Evolutionary conservation across 2,113 vertebrate species (phyloP), one percentile per base, ranked within the genome.

Genomic region (Myotis davidii): DNA sequence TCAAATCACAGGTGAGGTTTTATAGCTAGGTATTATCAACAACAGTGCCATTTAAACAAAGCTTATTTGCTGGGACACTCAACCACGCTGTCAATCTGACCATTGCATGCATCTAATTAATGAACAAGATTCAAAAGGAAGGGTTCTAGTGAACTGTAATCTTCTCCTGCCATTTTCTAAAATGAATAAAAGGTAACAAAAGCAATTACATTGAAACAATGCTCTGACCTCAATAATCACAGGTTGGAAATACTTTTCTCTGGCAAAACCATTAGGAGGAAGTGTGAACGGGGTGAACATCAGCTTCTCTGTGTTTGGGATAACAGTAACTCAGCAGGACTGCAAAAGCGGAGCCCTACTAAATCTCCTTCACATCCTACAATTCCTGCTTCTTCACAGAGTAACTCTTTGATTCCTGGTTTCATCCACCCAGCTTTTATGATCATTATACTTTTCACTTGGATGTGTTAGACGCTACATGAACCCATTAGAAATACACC

Each of bases 131-230:
- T 25, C 65, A 13, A 48, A 48, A 18, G 4, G 13, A 89, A 82
- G 32, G 13, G 27, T 85, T 94, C 20, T 67, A 39, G 17, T 90
- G 77, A 94, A 90, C 79, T 93, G 13, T 93, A 94, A 94, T 96
- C 87, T 88, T 95, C 20, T 88, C 82, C 90, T 69, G 48, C 37
- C 72, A 92, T 92, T 94, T 88, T 91, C 72, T 93, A 67, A 92
- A 93, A 89, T 83, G 74, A 48, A 92, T 74, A 85, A 94, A 94
- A 95, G 65, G n/a, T 72, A 97, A 91, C 86, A 91, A 64, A 97
- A 96, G 82, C 84, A 96, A 94, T 96, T 87, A 95, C 67, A 92
- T 48, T 82, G 92, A 97, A 96, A 97, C 91, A 97, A 94, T 90
- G 72, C 54, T 83, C 72, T 95, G 90, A 96, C 95, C 96, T 94